Base-by-base conservation (phyloP, 2,797 vertebrate genomes). In the Cynopterus sphinx region DNA sequence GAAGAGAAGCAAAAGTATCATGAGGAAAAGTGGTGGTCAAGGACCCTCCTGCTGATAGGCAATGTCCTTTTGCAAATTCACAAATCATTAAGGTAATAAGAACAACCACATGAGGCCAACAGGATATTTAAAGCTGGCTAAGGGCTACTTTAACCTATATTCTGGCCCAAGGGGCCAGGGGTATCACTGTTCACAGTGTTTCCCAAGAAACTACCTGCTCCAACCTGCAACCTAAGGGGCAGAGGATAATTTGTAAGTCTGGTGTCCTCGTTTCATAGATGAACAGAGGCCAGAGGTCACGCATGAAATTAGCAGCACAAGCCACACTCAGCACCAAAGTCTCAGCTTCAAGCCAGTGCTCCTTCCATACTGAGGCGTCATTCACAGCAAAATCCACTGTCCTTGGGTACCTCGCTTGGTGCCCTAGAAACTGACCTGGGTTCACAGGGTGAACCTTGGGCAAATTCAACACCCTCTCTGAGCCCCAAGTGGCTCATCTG, bases 91-190 rank as follows among this genome's bases (percentile, higher is more conserved):
- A 22, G 19, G 26, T 16, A 36, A 17, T 5, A 59, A 53, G 61
- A 21, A 21, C 6, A 39, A 57, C 59, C 61, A 49, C 8, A 2
- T 3, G n/a, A 21, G 49, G n/a, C 39, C 1, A 8, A 55, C 17
- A 11, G 70, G 19, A 63, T 0, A 0, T 0, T 2, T 8, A 39
- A 49, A 11, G 28, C 15, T 41, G 39, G 12, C 83, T 16, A 3
- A 51, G 3, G 21, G 61, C 59, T 3, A 16, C 19, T 1, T 41
- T 39, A 15, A n/a, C 55, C 53, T 73, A 33, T 11, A 6, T 11
- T 6, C 49, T 0, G 0, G 91, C 17, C 19, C 10, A 5, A 4
- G 5, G n/a, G 53, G 21, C 17, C 4, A 5, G 17, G 43, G n/a
- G 4, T 4, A 4, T 65, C 43, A 17, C 10, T 36, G 36, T 24